Conservation (phyloP, 2,797 vertebrate genomes). For the Pteropus rufus region DNA sequence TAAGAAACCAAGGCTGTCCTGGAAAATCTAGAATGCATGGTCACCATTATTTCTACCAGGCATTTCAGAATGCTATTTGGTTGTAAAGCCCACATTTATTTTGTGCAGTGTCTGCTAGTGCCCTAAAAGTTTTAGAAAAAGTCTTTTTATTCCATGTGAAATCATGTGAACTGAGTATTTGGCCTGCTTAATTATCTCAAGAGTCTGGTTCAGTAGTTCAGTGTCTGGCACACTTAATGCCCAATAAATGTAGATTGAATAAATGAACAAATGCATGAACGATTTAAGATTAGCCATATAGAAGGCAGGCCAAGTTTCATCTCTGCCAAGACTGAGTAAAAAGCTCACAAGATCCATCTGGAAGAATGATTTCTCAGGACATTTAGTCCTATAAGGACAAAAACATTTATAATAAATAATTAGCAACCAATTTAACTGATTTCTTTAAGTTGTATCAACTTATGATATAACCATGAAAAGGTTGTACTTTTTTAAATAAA, state of each 20-base stretch:
- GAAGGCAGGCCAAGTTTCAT: slow-evolving; percentile 23
- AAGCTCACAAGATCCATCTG: neutral
- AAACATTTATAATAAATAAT: neutral
- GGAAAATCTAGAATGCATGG: neutral
- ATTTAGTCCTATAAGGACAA: neutral
- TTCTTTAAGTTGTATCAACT: neutral
- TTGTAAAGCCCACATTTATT: slow-evolving; percentile 33
- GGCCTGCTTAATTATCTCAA: slow-evolving; percentile 54
- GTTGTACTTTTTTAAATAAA: neutral
- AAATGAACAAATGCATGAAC: slow-evolving; percentile 50
- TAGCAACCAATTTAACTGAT: neutral
- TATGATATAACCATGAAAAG: neutral
- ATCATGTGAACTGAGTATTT: slow-evolving; percentile 48
- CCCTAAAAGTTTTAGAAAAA: neutral
- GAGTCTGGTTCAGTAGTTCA: slow-evolving; percentile 51
- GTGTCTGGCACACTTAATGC: slow-evolving; percentile 55
- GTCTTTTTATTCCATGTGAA: slow-evolving; percentile 37
- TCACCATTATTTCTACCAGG: slow-evolving; percentile 22
- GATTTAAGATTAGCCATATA: slow-evolving; percentile 44
- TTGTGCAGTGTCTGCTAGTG: neutral
- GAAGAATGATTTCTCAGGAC: neutral
- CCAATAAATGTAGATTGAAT: slow-evolving; percentile 52
- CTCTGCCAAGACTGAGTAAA: slow-evolving; percentile 14
- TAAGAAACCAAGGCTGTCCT: slow-evolving; percentile 9
- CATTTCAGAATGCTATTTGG: neutral